Evolutionary conservation across 2,113 vertebrate genomes (phyloP).

Genomic region (Carollia perspicillata): DNA sequence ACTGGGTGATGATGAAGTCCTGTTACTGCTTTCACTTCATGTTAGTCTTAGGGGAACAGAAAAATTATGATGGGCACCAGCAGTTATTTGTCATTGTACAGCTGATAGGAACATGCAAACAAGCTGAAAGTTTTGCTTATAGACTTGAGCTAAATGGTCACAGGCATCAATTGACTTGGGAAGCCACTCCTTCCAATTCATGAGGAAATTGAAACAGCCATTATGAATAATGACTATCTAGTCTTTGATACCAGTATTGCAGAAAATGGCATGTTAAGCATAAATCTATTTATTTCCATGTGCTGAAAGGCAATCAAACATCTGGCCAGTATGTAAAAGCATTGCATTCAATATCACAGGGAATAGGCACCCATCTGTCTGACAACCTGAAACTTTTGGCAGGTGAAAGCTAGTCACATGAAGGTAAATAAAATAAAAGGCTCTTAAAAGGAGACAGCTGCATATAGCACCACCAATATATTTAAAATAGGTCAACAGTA

Average conservation of each 20-base stretch:
- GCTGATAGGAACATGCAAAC: conserved; percentile 97
- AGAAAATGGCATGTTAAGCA: conserved; percentile 98
- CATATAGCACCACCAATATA: conserved; percentile 91
- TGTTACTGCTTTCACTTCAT: conserved; percentile 99
- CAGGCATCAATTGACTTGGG: conserved; percentile 97
- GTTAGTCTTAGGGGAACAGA: conserved; percentile 98
- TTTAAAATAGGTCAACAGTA: conserved; percentile 88
- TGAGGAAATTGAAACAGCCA: conserved; percentile 97
- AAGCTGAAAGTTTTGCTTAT: conserved; percentile 99
- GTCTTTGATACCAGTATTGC: conserved; percentile 99
- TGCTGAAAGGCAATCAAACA: conserved; percentile 88
- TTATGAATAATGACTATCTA: conserved; percentile 99
- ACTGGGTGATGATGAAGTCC: conserved; percentile 99
- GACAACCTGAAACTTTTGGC: conserved; percentile 75
- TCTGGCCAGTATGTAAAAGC: conserved; percentile 85
- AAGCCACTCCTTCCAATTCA: conserved; percentile 98
- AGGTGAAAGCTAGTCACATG: conserved; percentile 78
- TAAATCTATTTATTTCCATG: conserved; percentile 99
- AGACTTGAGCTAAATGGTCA: conserved; percentile 97
- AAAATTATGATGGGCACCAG: conserved; percentile 98
- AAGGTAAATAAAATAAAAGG: conserved; percentile 84
- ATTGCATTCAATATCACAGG: conserved; percentile 81
- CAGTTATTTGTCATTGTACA: conserved; percentile 99
- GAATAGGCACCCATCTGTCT: conserved; percentile 80
- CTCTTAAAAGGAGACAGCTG: conserved; percentile 85